Evolutionary conservation across 2,888 invertebrate genomes (phyloP), one percentile per base, ranked within the genome.

Genomic region (Desoria tigrina): DNA sequence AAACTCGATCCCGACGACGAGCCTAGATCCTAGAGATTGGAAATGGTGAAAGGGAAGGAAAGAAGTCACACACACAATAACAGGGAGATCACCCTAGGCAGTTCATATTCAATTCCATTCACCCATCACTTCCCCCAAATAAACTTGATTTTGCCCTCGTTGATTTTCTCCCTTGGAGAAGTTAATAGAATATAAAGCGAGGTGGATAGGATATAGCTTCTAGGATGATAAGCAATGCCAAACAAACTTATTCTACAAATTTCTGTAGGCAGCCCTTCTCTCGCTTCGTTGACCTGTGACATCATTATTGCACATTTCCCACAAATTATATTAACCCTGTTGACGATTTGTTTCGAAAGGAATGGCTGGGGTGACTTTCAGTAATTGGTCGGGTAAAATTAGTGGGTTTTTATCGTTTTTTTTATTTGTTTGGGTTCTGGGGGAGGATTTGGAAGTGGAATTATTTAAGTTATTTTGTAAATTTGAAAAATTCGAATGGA

Each of bases 101-200:
- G 23, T 51, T 23, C 51, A 21, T 45, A 45, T 45, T 45, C 45
- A 51, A 26, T 24, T 51, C 51, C 4, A 51, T 51, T 51, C 51
- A 51, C 51, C 26, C 51, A 51, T 51, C 51, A 51, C 51, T 51
- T 51, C 51, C 51, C 51, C 51, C 51, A 51, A 51, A 51, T 51
- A 51, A 51, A 51, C 51, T 24, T 26, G 24, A 45, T 45, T 45
- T 45, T 7, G 32, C 45, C 21, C 45, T 45, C 4, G 45, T 45
- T 18, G 45, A 45, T 45, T 45, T 45, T 45, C 16, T 32, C 32
- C 32, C 32, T 11, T 32, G 32, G 32, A 32, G 32, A 32, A 32
- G 32, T 32, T 32, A 32, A 32, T 32, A 11, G 32, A 32, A 32
- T 32, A 32, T 32, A 32, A 32, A 7, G 11, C 11, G 32, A n/a